Base-by-base conservation (phyloP, 37 sponge, comb jelly and placozoan genomes). In the Chondrosia reniformis region DNA sequence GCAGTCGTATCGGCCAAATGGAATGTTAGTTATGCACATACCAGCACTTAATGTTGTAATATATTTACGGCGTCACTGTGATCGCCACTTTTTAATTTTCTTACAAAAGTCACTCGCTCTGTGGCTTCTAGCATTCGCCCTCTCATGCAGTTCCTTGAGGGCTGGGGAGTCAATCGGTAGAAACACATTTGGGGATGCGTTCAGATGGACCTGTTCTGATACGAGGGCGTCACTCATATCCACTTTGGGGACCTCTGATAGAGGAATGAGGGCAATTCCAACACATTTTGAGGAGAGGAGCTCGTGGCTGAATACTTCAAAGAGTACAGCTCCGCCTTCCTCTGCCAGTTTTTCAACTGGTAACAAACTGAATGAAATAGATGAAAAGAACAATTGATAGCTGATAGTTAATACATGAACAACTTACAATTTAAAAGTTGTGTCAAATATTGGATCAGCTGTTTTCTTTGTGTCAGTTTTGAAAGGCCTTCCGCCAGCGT, bases 281-380 rank as follows among this genome's bases (percentile, higher is more conserved):
- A 69, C 42, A 0, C 39, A 2, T 24, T 69, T 69, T 21, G 40
- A 13, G 4, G 9, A 4, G 24, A 69, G 4, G 43, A 69, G n/a
- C 4, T 69, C 72, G 42, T 69, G 21, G 42, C 42, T 44, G 22
- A 25, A 69, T 3, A 69, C 72, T 6, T 69, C 37, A 69, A 69
- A 12, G 25, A 69, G 42, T 1, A 69, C 72, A 21, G 36, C 72
- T 40, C 44, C 72, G 4, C 72, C 72, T 40, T 17, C 15, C 19
- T 13, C 2, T 17, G 22, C 8, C 8, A 36, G 43, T 43, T 34
- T n/a, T 0, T 25, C 24, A 7, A 4, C 7, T 3, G 13, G 19
- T 24, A 69, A 41, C 39, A 6, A 25, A 13, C 72, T 69, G 72
- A 38, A 34, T 22, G 72, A 6, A 39, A 39, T 49, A 49, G 52